phyloP scores from a whole-genome alignment of 2,797 vertebrate species.

The Hephaestus fuliginosus region DNA sequence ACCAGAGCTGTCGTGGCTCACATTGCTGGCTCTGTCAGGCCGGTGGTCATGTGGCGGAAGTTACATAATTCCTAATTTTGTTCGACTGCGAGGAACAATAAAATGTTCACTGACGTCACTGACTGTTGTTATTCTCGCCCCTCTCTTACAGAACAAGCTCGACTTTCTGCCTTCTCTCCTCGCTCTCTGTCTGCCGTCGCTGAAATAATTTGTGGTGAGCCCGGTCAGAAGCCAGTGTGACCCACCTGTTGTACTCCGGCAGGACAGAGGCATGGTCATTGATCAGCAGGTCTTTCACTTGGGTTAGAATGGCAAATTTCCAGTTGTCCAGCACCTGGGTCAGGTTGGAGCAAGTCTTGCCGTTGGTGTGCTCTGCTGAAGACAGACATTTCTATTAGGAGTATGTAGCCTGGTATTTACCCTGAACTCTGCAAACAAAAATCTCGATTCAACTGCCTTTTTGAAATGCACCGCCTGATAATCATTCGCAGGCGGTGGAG shows the following conservation, averaged over 20 bases:
- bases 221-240: not conserved
- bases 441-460: not conserved
- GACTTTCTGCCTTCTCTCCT: not conserved
- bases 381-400: constrained; percentile 5
- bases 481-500: constrained; percentile 10
- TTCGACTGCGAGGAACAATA: constrained; percentile 14
- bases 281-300: constrained; percentile 89
- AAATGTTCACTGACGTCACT: constrained; percentile 45
- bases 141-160: constrained; percentile 15
- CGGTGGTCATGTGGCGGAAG: constrained; percentile 28
- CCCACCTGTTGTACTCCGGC: constrained; percentile 91
- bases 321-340: constrained; percentile 93
- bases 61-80: constrained; percentile 45
- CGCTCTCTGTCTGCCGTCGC: not conserved
- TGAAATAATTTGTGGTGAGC: not conserved
- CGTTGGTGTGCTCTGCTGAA: constrained; percentile 65
- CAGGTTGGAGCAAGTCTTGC: constrained; percentile 89
- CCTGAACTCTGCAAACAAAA: not conserved
- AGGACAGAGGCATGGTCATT: constrained; percentile 89
- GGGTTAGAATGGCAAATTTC: constrained; percentile 91
- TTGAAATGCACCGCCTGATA: not conserved
- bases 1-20: constrained; percentile 22
- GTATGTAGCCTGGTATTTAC: not conserved
- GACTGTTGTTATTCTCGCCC: constrained; percentile 15
- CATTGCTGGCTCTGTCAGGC: constrained; percentile 30